These are phyloP conservation scores for Crossocerus cetratus DNA, from an alignment of 2,888 invertebrate genomes.

Conservation along the genomic window DNA sequence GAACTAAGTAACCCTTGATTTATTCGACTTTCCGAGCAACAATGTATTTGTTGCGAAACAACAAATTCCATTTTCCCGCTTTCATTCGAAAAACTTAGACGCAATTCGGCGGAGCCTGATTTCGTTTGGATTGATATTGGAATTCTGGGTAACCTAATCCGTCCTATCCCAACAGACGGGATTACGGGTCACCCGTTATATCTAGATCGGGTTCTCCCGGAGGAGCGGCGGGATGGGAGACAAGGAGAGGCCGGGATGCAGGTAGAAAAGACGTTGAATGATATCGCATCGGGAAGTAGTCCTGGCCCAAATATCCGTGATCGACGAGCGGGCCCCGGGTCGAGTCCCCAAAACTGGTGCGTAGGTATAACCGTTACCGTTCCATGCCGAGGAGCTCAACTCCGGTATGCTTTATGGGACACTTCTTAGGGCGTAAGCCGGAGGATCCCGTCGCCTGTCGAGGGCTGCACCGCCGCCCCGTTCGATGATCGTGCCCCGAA, in stretches of 20 bases:
- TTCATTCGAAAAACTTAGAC: not conserved
- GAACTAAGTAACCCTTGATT: too few relatives aligned
- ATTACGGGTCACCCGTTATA: constrained; percentile 56
- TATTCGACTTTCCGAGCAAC: too few relatives aligned
- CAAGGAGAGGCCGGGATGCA: constrained; percentile 53
- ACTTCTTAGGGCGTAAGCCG: constrained; percentile 55
- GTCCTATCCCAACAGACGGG: not conserved
- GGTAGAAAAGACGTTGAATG: constrained; percentile 73
- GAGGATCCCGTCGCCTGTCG: too few relatives aligned
- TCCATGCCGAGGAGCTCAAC: constrained; percentile 42
- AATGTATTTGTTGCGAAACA: too few relatives aligned
- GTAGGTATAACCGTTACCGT: constrained; percentile 69
- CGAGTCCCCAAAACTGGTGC: constrained; percentile 50
- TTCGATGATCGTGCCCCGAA: constrained; percentile 35
- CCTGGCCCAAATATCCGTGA: constrained; percentile 67
- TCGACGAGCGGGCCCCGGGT: constrained; percentile 58
- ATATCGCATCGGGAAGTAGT: constrained; percentile 62
- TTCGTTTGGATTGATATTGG: not conserved
- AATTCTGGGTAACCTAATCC: too few relatives aligned
- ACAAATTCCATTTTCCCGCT: constrained; percentile 2
- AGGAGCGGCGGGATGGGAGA: constrained; percentile 35
- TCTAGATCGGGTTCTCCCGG: constrained; percentile 57
- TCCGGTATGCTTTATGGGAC: constrained; percentile 60
- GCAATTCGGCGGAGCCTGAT: not conserved
- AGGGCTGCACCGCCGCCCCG: constrained; percentile 14